Evolutionary conservation across 2,113 vertebrate genomes (phyloP).

Genomic region (Ictalurus furcatus): DNA sequence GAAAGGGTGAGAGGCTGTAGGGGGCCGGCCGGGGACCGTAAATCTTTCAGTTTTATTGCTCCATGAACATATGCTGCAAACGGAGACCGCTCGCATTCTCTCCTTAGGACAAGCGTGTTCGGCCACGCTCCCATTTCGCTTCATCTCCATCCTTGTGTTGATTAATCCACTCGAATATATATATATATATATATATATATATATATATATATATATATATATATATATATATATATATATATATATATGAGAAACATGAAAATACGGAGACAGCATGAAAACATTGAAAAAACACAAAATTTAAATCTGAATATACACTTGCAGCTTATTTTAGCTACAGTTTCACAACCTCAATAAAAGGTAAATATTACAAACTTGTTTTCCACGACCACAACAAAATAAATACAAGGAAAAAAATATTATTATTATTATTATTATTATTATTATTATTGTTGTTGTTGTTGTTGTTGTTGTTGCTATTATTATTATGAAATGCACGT

Average conservation of each 20-base stretch:
- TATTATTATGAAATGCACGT: background rate
- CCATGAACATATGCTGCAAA: slow-evolving; percentile 96
- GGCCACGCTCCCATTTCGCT: slow-evolving; percentile 74
- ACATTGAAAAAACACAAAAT: background rate
- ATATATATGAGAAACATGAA: background rate
- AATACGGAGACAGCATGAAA: background rate
- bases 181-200: too few species aligned
- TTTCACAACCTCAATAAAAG: background rate
- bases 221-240: too few species aligned
- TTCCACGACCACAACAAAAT: background rate
- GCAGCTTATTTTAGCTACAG: background rate
- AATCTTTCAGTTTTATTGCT: slow-evolving; percentile 99
- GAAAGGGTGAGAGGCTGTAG: slow-evolving; percentile 96
- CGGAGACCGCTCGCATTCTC: slow-evolving; percentile 87
- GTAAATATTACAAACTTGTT: background rate
- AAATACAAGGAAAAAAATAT: background rate
- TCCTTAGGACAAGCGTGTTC: slow-evolving; percentile 79
- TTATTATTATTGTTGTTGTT: background rate
- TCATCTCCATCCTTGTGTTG: slow-evolving; percentile 48
- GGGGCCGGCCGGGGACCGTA: slow-evolving; percentile 94
- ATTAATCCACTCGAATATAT: background rate
- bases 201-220: too few species aligned
- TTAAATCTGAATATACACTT: background rate
- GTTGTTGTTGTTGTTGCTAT: background rate
- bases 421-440: background rate